A percentile compares a stretch with the other conserved stretches of the same genome.
Conservation (phyloP, 2,888 invertebrate genomes). For the Margaritifera margaritifera region DNA sequence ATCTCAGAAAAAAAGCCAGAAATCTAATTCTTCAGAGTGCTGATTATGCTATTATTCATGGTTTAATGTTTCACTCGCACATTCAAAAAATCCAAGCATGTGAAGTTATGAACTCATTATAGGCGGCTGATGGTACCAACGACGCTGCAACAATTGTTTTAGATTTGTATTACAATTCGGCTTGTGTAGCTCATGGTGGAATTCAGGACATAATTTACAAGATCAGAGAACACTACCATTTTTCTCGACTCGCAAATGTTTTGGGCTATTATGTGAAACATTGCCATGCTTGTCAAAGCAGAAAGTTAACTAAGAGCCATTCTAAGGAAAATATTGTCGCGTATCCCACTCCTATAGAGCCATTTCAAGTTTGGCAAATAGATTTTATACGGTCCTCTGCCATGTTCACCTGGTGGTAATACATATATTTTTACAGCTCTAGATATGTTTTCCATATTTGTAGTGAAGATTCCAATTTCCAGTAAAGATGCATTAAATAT, state of each 20-base stretch:
- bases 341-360: too few relatives aligned
- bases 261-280: constrained; percentile 21
- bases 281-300: constrained; percentile 23
- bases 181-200: constrained; percentile 25
- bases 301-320: constrained; percentile 11
- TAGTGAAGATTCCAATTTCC: too few relatives aligned
- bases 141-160: constrained; percentile 9
- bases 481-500: too few relatives aligned
- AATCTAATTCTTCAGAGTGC: constrained; percentile 14
- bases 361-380: too few relatives aligned
- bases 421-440: too few relatives aligned
- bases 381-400: too few relatives aligned
- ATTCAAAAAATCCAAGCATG: too few relatives aligned
- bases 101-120: too few relatives aligned
- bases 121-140: constrained; percentile 23
- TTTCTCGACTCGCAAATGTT: constrained; percentile 9
- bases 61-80: constrained; percentile 19
- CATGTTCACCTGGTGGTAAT: too few relatives aligned
- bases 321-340: too few relatives aligned
- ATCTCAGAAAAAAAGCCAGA: constrained; percentile 18
- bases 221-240: constrained; percentile 22
- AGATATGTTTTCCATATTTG: too few relatives aligned
- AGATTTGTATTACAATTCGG: constrained; percentile 19
- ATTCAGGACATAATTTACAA: constrained; percentile 28
- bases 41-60: constrained; percentile 19